These are phyloP conservation scores for Pavo muticus DNA, from an alignment of 2,113 vertebrate genomes.

Conservation along the genomic window DNA sequence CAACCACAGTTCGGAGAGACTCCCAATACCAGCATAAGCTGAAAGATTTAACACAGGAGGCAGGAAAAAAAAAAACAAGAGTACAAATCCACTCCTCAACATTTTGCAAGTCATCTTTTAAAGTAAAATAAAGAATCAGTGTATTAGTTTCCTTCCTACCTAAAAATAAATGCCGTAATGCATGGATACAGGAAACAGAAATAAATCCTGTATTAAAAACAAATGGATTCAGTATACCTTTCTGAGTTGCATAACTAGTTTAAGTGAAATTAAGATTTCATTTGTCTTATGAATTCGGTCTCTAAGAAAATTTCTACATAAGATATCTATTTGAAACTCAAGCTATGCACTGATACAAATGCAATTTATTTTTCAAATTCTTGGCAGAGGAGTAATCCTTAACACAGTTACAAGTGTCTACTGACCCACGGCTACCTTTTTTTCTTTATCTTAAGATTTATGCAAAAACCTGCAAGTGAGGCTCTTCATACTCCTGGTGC, in stretches of 20 bases:
- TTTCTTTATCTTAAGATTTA: not conserved
- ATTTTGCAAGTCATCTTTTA: not conserved
- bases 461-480: not conserved
- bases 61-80: not conserved
- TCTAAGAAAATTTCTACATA: not conserved
- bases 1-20: not conserved
- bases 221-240: not conserved
- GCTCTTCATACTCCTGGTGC: not conserved
- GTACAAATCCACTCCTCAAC: not conserved
- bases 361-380: not conserved
- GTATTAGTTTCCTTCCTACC: not conserved
- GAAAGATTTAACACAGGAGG: not conserved
- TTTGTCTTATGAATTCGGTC: not conserved
- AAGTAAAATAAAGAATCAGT: not conserved
- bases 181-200: not conserved
- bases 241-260: not conserved
- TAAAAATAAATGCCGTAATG: not conserved
- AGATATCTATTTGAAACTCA: not conserved
- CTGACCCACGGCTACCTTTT: not conserved
- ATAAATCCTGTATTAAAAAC: not conserved
- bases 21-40: not conserved
- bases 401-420: not conserved
- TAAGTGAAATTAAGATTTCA: not conserved
- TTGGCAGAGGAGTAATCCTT: not conserved
- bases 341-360: not conserved